phyloP scores from a whole-genome alignment of 2,797 vertebrate genomes.

The Enteromius paludinosus region DNA sequence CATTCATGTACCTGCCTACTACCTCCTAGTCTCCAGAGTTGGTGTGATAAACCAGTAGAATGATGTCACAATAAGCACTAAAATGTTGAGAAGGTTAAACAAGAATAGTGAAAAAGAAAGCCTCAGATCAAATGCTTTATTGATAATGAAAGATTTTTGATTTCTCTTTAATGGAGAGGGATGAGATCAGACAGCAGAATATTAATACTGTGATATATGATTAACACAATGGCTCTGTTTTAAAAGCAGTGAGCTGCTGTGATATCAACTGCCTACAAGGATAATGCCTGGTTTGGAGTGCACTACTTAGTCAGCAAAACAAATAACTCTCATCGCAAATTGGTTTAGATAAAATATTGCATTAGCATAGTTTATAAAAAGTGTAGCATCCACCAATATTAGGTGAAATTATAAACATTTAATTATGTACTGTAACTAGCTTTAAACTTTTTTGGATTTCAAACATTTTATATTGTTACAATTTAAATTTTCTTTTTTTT shows the following conservation, averaged over 20 bases:
- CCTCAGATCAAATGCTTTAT: slow-evolving; percentile 27
- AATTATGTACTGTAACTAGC: neutral
- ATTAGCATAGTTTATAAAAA: neutral
- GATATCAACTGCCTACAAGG: neutral
- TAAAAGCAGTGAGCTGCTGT: neutral
- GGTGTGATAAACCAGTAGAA: neutral
- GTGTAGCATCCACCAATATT: neutral
- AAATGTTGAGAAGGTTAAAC: neutral
- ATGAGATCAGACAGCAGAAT: neutral
- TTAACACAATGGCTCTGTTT: neutral
- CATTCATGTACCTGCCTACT: neutral
- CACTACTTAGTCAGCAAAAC: neutral
- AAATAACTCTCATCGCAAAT: neutral
- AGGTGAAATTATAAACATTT: neutral
- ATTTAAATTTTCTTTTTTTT: too few relatives aligned
- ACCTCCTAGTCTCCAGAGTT: neutral
- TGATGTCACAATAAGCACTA: neutral
- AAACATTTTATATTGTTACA: neutral
- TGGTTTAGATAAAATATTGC: neutral
- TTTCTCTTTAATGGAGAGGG: neutral
- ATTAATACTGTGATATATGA: neutral
- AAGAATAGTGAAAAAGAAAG: slow-evolving; percentile 1
- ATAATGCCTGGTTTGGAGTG: neutral
- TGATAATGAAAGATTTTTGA: slow-evolving; percentile 32
- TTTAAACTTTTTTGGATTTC: neutral